Base-by-base conservation (phyloP, 1,140 invertebrate species). In the Hylaeus anthracinus region DNA sequence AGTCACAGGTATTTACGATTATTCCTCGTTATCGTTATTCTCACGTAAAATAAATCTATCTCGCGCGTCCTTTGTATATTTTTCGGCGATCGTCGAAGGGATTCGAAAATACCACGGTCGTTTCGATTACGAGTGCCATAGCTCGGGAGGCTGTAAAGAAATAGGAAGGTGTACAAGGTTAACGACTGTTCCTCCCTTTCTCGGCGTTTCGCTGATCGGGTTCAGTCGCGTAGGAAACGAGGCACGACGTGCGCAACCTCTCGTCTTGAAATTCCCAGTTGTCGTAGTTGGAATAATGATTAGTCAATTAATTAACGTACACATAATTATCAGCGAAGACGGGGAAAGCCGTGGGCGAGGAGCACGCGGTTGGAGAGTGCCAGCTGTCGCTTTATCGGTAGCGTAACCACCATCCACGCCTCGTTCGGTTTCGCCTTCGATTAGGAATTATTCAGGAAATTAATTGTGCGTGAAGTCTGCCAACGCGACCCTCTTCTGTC, bases 281-380 rank as follows among this genome's bases (percentile, higher is more conserved):
- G 86, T 77, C 81, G 87, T 88, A 90, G 90, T 90, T 84, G 88
- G 89, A 90, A 90, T 90, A 92, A 92, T 91, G 91, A 93, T 93
- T 93, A 93, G 92, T 93, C 92, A 92, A 93, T 93, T 93, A 92
- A 93, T 93, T 91, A 92, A 90, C 89, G 92, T 91, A 90, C 89
- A 90, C 91, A 92, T 92, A 93, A 93, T 93, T 93, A 93, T 92
- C 88, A 92, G 85, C 85, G 90, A 92, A 89, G 89, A 90, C 77
- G 80, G 81, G 83, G 81, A 77, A 83, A 87, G 63, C 65, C 37
- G 65, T 61, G 67, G 83, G 71, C 61, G 72, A 72, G 43, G 45
- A n/a, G 61, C 14, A 26, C 26, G 39, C 12, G 51, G 43, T 51
- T 9, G 55, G 43, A 82, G 26, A 82, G 75, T 78, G 83, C 78